phyloP scores from a whole-genome alignment of 2,113 vertebrate species.

The Perccottus glenii region DNA sequence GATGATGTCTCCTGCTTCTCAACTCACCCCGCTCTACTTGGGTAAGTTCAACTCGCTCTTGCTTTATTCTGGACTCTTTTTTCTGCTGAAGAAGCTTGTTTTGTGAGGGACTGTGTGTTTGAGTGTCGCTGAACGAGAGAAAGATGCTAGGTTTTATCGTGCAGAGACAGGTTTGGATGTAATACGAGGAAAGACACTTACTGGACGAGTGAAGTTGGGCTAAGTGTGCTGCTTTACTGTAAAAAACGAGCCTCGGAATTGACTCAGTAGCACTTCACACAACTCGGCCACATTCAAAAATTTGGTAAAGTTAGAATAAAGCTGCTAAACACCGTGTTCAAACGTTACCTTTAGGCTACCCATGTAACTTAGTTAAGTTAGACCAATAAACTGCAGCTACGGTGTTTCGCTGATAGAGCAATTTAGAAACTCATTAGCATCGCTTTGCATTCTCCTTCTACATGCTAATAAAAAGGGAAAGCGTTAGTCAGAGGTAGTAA shows the following conservation, averaged over 20 bases:
- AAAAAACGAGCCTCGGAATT: too few relatives aligned
- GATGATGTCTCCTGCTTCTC: conserved; percentile 45
- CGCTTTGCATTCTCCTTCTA: background rate
- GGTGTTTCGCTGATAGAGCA: conserved; percentile 6
- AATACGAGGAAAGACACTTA: background rate
- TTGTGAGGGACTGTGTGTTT: background rate
- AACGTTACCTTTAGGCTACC: background rate
- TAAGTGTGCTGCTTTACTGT: background rate
- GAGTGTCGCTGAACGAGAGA: background rate
- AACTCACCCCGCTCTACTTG: conserved; percentile 28
- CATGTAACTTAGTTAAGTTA: too few relatives aligned
- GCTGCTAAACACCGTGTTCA: background rate
- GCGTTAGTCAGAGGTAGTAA: too few relatives aligned
- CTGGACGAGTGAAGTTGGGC: background rate
- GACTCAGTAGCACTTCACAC: background rate
- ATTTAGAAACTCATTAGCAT: conserved; percentile 1
- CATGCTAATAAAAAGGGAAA: background rate
- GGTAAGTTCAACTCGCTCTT: conserved; percentile 57
- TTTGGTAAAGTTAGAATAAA: background rate
- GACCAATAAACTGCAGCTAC: conserved; percentile 4
- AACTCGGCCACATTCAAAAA: background rate
- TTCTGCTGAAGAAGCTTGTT: background rate
- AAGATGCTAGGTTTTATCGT: background rate
- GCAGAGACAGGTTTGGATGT: background rate
- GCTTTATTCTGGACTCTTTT: background rate